A percentile compares a stretch with the other conserved stretches of the same genome.
Evolutionary conservation across 2,797 vertebrate genomes (phyloP).

Genomic region (Hydrophis major): DNA sequence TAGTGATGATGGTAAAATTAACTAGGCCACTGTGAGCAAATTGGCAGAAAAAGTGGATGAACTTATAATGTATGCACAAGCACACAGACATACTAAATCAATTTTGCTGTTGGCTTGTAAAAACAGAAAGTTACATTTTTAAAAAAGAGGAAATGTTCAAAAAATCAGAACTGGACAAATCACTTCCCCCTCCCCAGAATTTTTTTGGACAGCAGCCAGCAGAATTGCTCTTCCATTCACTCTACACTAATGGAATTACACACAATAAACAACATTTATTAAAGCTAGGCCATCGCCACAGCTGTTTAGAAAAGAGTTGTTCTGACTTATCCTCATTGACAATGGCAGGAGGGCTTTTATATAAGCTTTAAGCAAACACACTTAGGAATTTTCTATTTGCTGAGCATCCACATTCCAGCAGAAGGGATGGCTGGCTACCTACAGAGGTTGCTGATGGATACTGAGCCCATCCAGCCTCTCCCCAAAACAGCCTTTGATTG

Average conservation of each 20-base stretch:
- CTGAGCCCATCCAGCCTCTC: neutral
- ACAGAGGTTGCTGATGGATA: conserved; percentile 2
- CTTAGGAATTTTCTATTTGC: conserved; percentile 20
- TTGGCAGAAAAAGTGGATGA: neutral
- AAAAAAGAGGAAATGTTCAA: neutral
- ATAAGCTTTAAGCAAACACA: conserved; percentile 26
- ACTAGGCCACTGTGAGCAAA: neutral
- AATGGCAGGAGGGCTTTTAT: conserved; percentile 11
- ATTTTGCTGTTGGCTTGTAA: neutral
- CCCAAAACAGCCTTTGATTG: neutral
- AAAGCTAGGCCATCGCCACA: neutral
- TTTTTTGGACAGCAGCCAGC: neutral
- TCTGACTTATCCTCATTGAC: conserved; percentile 8
- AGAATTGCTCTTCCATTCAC: neutral
- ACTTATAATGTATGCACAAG: neutral
- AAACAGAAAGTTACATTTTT: neutral
- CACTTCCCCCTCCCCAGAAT: neutral
- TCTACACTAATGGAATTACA: conserved; percentile 27
- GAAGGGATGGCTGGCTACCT: neutral
- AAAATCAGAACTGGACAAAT: neutral
- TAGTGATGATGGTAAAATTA: neutral
- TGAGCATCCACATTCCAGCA: conserved; percentile 13
- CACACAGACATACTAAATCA: neutral
- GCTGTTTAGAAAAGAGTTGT: conserved; percentile 17
- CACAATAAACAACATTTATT: conserved; percentile 23